phyloP scores from a whole-genome alignment of 2,113 vertebrate species.

The Tylochromis polylepis region DNA sequence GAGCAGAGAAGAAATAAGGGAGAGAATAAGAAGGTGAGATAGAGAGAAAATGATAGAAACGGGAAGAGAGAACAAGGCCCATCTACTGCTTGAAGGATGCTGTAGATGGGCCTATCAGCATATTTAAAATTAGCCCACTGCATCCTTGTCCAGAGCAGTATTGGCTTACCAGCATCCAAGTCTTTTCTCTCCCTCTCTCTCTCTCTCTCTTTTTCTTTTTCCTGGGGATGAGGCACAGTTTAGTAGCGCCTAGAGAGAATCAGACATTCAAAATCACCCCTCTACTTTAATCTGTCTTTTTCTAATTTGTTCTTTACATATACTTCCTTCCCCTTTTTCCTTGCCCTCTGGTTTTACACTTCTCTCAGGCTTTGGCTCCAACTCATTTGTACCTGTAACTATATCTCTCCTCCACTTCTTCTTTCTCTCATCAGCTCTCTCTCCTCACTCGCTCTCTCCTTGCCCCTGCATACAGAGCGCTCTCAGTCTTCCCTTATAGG shows the following conservation, averaged over 20 bases:
- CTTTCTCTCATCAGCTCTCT: neutral
- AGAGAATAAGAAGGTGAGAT: neutral
- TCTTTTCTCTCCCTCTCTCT: neutral
- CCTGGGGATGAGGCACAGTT: neutral
- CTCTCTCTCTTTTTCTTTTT: neutral
- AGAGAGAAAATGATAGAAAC: neutral
- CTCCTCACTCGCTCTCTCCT: neutral
- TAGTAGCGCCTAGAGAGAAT: neutral
- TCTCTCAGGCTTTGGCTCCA: neutral
- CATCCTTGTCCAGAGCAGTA: conserved; percentile 11
- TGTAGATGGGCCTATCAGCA: conserved; percentile 29
- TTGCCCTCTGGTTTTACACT: neutral
- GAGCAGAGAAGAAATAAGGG: neutral
- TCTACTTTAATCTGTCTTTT: neutral
- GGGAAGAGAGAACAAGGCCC: neutral
- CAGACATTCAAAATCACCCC: neutral
- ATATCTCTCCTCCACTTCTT: neutral
- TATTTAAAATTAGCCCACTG: conserved; percentile 48
- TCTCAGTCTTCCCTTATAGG: conserved; percentile 37
- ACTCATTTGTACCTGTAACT: neutral
- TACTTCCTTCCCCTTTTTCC: neutral
- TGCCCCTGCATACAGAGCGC: neutral
- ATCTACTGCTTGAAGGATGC: neutral
- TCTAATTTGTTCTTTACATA: neutral
- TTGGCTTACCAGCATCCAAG: neutral